phyloP scores from a whole-genome alignment of 2,113 vertebrate species.

The Notothenia rossii region DNA sequence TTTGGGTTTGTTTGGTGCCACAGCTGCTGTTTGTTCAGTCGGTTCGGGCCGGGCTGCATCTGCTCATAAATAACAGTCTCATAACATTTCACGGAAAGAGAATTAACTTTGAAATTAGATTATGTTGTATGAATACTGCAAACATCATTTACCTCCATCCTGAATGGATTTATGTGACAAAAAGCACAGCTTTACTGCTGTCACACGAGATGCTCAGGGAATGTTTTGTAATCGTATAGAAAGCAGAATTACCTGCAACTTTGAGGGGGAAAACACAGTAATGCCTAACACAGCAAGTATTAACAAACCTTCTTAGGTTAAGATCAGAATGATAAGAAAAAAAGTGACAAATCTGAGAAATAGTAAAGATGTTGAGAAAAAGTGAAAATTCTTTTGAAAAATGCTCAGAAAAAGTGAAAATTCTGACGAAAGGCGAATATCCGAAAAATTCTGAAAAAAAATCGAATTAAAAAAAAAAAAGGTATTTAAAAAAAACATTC shows the following conservation, averaged over 20 bases:
- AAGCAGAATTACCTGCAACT: background rate
- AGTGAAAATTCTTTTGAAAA: too few relatives aligned
- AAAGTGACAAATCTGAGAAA: too few relatives aligned
- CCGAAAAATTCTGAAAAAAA: too few relatives aligned
- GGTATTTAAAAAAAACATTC: too few relatives aligned
- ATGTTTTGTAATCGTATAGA: background rate
- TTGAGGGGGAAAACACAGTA: background rate
- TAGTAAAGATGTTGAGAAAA: too few relatives aligned
- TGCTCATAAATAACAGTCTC: constrained; percentile 65
- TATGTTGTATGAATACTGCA: constrained; percentile 35
- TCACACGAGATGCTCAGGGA: background rate
- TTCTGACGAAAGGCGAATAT: too few relatives aligned
- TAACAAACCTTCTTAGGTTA: too few relatives aligned
- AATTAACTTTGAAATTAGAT: constrained; percentile 49
- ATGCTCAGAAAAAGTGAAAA: too few relatives aligned
- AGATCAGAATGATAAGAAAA: too few relatives aligned
- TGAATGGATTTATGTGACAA: constrained; percentile 36
- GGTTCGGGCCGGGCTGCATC: constrained; percentile 47
- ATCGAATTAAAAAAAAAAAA: too few relatives aligned
- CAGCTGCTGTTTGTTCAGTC: constrained; percentile 56
- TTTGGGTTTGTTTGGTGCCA: constrained; percentile 14
- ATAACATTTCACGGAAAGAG: constrained; percentile 60
- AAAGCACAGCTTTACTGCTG: constrained; percentile 13
- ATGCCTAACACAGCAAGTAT: too few relatives aligned
- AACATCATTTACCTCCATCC: constrained; percentile 15